These are phyloP conservation scores for Dyspetes luteomarginatus DNA, from an alignment of 2,888 invertebrate species.

Conservation along the genomic window DNA sequence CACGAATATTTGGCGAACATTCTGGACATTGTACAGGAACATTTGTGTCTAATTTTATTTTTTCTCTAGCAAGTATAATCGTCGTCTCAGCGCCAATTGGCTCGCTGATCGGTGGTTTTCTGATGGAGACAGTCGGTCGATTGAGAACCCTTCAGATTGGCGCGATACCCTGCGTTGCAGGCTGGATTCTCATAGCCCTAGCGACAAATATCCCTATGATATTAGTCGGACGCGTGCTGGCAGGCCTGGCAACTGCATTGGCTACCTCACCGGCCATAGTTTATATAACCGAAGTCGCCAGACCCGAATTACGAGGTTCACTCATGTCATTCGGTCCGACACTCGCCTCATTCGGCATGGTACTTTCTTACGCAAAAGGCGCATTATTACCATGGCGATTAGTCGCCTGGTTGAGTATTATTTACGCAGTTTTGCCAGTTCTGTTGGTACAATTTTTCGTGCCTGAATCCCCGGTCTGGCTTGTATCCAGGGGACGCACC, in stretches of 20 bases:
- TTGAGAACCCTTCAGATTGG: constrained; percentile 85
- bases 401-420: constrained; percentile 85
- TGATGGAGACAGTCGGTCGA: constrained; percentile 86
- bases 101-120: constrained; percentile 84
- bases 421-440: constrained; percentile 85
- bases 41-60: background rate
- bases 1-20: too few species aligned
- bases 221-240: constrained; percentile 84
- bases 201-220: constrained; percentile 84
- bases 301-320: constrained; percentile 86
- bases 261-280: constrained; percentile 87
- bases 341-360: constrained; percentile 86
- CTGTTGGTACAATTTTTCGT: constrained; percentile 84
- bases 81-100: constrained; percentile 85
- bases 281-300: constrained; percentile 87
- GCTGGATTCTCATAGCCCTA: constrained; percentile 85
- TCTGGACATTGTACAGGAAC: too few species aligned
- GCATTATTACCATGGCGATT: constrained; percentile 85
- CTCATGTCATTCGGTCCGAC: constrained; percentile 86
- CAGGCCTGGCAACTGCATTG: constrained; percentile 85
- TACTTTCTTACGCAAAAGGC: constrained; percentile 85
- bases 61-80: constrained; percentile 85
- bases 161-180: constrained; percentile 84
- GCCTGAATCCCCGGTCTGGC: constrained; percentile 87
- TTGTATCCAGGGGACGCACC: constrained; percentile 85